Conservation (phyloP, 2,113 vertebrate genomes). For the Tonatia bakeri region DNA sequence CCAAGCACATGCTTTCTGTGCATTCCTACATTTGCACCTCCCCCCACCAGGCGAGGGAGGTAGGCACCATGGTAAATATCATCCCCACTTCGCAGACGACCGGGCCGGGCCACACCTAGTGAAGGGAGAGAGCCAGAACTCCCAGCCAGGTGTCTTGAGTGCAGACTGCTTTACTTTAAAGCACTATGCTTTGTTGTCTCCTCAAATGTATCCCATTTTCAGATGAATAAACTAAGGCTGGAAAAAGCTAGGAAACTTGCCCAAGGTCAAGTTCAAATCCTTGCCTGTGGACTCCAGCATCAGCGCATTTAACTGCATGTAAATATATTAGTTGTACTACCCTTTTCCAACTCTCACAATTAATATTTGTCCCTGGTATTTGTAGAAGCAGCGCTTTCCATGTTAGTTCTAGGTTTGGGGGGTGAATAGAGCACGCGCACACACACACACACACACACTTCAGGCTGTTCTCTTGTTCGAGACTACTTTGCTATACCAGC, state of each 20-base stretch:
- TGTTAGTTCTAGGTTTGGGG: not conserved
- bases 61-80: not conserved
- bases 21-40: not conserved
- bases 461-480: not conserved
- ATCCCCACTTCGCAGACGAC: not conserved
- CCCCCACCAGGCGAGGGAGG: not conserved
- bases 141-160: not conserved
- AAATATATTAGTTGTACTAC: not conserved
- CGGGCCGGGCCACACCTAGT: not conserved
- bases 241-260: not conserved
- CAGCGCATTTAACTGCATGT: accelerated
- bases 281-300: accelerated
- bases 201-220: not conserved
- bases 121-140: too few relatives aligned
- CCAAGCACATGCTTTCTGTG: not conserved
- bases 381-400: not conserved
- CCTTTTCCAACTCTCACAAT: not conserved
- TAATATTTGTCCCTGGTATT: not conserved
- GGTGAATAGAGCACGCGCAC: not conserved
- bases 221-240: not conserved
- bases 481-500: not conserved
- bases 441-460: not conserved
- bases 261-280: not conserved
- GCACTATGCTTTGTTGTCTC: not conserved
- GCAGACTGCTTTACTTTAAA: not conserved